Base-by-base conservation (phyloP, 2,888 invertebrate genomes). In the Xylota segnis region DNA sequence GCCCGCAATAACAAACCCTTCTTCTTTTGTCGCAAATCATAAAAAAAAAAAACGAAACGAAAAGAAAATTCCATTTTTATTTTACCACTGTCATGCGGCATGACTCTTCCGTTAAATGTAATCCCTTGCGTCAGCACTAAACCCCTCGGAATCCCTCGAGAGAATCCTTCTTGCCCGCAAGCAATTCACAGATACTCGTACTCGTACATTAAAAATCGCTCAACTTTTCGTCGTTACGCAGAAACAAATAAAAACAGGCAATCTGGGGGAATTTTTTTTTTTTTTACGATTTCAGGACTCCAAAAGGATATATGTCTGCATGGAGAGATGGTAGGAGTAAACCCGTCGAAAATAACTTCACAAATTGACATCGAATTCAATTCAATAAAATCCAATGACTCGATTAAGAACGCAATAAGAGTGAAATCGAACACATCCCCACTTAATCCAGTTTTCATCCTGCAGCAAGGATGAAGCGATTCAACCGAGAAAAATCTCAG, bases 391-490 rank as follows among this genome's bases (percentile, higher is more conserved):
- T 37, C 71, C 70, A 70, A 78, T 71, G 78, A 72, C 58, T 58
- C 72, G 61, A 81, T 74, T 72, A 65, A 40, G 65, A 66, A 66
- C 72, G 32, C 74, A 81, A 68, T 81, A 52, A 65, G 81, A 81
- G 74, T 59, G 59, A 74, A 81, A 74, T 81, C 66, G 52, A 81
- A 81, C 74, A 81, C 65, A 74, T 74, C 74, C 74, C 74, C 81
- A 81, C 81, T 81, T 81, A 59, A 79, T 79, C 79, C 63, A 74
- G 34, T 63, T 79, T 27, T 3, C 18, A 12, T 47, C 45, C 40
- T 47, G 10, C 10, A 9, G 27, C 59, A 27, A 18, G 37, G n/a
- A 65, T n/a, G n/a, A n/a, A n/a, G n/a, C n/a, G n/a, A 32, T 50
- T 32, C 34, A 18, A 47, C 10, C 10, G 37, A 37, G 5, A 40